Base-by-base conservation (phyloP, 2,888 invertebrate genomes). In the Melinaea marsaeus region DNA sequence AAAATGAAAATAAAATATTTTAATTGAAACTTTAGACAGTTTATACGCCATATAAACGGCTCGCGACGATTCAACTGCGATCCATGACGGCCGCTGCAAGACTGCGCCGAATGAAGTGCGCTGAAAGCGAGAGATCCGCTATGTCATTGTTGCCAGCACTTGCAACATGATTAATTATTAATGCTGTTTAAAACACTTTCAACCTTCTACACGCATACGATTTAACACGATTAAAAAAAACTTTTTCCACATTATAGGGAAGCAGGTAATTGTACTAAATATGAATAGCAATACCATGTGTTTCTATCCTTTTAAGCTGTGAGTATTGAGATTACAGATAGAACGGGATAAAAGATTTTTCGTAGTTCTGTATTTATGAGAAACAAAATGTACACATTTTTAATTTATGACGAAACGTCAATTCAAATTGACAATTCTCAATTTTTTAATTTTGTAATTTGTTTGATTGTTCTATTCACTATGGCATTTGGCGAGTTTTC, bases 71-170 rank as follows among this genome's bases (percentile, higher is more conserved):
- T 84, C 79, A 89, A 86, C 88, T 86, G 75, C 84, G 84, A 80
- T 80, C 87, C 89, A 89, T 88, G 84, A 76, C 80, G 88, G 79
- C 84, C 86, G 85, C 86, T 85, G 84, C 73, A 76, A 77, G 80
- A 88, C 88, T 88, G 80, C 77, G 72, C 64, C 65, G 71, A 74
- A 72, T 77, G 83, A 82, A 83, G 82, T 82, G 73, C 79, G 84
- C 74, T 75, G 58, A 62, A 63, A 63, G 62, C 47, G 60, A 63
- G 55, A 61, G 45, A 59, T 63, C 57, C 13, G 37, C 59, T 57
- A 55, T 37, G 55, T 48, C 57, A 51, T 60, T 62, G 55, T 64
- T 64, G 66, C 61, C 64, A 62, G 59, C 55, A 11, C 55, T 42
- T 33, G 55, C 55, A 46, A 58, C 32, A 61, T 11, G 33, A 54